A percentile compares a stretch with the other conserved stretches of the same genome.
phyloP scores from a whole-genome alignment of 2,113 vertebrate genomes.

The Pelvicachromis taeniatus region DNA sequence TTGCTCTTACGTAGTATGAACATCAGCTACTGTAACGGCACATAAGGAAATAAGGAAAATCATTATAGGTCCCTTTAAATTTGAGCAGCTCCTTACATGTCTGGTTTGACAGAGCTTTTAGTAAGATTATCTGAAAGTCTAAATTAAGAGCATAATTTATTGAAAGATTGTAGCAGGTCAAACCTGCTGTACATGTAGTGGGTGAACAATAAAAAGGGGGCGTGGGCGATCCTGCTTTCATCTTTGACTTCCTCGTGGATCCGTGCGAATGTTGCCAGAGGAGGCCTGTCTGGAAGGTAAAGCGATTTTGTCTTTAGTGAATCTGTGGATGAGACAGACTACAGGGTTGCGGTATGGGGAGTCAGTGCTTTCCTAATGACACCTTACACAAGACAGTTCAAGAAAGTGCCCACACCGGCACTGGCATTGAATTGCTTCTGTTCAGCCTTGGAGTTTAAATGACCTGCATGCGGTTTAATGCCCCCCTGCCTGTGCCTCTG shows the following conservation, averaged over 20 bases:
- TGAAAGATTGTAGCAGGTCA: not conserved
- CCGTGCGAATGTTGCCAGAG: constrained; percentile 42
- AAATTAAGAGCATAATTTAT: not conserved
- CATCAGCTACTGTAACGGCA: not conserved
- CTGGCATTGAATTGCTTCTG: constrained; percentile 69
- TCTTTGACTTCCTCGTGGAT: constrained; percentile 40
- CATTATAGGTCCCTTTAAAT: not conserved
- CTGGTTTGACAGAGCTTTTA: not conserved
- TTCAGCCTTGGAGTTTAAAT: constrained; percentile 84
- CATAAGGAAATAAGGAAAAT: not conserved
- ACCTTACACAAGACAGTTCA: constrained; percentile 65
- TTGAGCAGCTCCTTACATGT: not conserved
- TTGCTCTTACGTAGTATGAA: not conserved
- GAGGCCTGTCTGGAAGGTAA: constrained; percentile 61
- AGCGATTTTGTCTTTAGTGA: constrained; percentile 32
- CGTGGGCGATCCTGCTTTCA: constrained; percentile 14
- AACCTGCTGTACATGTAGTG: constrained; percentile 19
- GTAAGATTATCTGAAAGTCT: not conserved
- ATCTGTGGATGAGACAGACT: constrained; percentile 53
- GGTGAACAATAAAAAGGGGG: constrained; percentile 2
- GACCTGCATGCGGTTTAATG: constrained; percentile 75
- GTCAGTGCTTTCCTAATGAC: constrained; percentile 50
- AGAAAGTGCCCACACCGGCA: constrained; percentile 57
- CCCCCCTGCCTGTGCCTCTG: constrained; percentile 69
- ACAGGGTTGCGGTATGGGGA: constrained; percentile 53